Evolutionary conservation across 2,797 vertebrate species (phyloP), one percentile per base, ranked within the genome.

Genomic region (Coregonus suidteri): DNA sequence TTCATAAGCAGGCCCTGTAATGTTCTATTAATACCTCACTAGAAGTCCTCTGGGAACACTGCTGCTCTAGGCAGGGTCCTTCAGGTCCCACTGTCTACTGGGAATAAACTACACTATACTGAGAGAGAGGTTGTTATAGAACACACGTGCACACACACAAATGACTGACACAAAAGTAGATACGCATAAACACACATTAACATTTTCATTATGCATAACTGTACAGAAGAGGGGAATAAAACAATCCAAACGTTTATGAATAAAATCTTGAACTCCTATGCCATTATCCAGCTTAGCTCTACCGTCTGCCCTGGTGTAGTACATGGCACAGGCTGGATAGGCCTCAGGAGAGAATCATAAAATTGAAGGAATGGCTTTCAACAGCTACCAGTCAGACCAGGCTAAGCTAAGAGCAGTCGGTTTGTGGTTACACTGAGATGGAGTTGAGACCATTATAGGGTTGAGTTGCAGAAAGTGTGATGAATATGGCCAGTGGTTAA

Each of bases 11-110:
- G 11, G 37, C 69, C 65, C 31, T 31, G 30, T 90, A 86, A 88
- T 87, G 81, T 89, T 91, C 92, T 93, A 92, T 93, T 93, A 90
- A 92, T 93, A 93, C 88, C 87, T 82, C 85, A 88, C 83, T 78
- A 81, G 87, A 89, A 83, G 78, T 91, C 92, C 91, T 89, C 34
- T 69, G 37, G 79, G 91, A 91, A 79, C 79, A 79, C 82, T 76
- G 88, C 83, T 77, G 87, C 89, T 87, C 77, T 81, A 85, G 88
- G 89, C 88, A 79, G 82, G 41, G 80, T 86, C 78, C 79, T 89
- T 81, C 88, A 84, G 90, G 90, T 91, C 87, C 84, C 81, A 79
- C 47, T 25, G 70, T 6, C 41, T 51, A 71, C 70, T 25, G 41
- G 13, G 51, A 71, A 72, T 51, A 72, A 1, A 16, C 71, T 72